Evolutionary conservation across 2,888 invertebrate species (phyloP).

Genomic region (Mechanitis messenoides): DNA sequence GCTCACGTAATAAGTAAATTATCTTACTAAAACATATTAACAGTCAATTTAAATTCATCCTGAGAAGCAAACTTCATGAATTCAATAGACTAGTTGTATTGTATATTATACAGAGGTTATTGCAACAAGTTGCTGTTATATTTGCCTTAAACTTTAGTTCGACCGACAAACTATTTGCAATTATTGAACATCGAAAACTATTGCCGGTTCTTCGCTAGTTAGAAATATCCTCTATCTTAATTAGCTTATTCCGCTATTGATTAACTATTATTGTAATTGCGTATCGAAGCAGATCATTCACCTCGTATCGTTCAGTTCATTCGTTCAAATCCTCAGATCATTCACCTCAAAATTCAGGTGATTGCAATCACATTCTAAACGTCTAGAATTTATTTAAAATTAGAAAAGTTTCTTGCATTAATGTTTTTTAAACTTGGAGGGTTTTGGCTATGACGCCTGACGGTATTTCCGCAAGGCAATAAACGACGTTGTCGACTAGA

Average conservation of each 20-base stretch:
- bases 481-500: conserved; percentile 64
- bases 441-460: conserved; percentile 44
- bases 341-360: conserved; percentile 21
- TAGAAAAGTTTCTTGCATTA: conserved; percentile 18
- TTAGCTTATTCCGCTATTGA: conserved; percentile 43
- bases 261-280: conserved; percentile 32
- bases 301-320: no score
- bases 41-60: conserved; percentile 32
- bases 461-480: conserved; percentile 60
- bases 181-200: conserved; percentile 30
- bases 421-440: conserved; percentile 51
- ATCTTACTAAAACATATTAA: conserved; percentile 25
- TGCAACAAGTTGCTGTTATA: conserved; percentile 28
- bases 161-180: conserved; percentile 16
- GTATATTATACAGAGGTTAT: conserved; percentile 23
- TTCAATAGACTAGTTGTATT: conserved; percentile 20
- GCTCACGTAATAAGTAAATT: conserved; percentile 42
- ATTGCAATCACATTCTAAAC: neutral
- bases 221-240: conserved; percentile 56
- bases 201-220: conserved; percentile 49
- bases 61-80: no score
- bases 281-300: conserved; percentile 30
- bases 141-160: conserved; percentile 14
- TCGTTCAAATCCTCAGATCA: conserved; percentile 19
- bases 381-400: neutral